Conservation (phyloP, 2,797 vertebrate genomes). For the Pachyuromys duprasi region DNA sequence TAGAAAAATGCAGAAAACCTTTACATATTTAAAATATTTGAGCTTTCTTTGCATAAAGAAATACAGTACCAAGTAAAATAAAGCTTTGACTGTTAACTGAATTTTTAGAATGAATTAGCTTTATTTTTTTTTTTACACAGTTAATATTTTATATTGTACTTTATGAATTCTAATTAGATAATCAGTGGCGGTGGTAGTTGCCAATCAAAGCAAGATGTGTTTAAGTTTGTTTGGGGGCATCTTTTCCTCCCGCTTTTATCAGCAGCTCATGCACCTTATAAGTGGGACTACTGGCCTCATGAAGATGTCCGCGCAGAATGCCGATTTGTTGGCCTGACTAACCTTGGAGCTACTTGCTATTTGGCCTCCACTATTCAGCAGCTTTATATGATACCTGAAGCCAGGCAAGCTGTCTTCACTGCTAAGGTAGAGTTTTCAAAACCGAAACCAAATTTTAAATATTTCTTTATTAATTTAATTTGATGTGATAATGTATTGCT, state of each 20-base stretch:
- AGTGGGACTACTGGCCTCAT: slow-evolving; percentile 99
- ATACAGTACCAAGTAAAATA: slow-evolving; percentile 52
- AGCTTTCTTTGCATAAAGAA: background rate
- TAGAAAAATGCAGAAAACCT: background rate
- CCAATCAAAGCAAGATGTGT: slow-evolving; percentile 50
- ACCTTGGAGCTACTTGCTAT: slow-evolving; percentile 98
- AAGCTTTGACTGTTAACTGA: slow-evolving; percentile 19
- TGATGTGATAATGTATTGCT: slow-evolving; percentile 20
- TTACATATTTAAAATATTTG: slow-evolving; percentile 25
- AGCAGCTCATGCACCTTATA: slow-evolving; percentile 98
- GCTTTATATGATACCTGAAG: slow-evolving; percentile 99
- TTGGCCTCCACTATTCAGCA: slow-evolving; percentile 99
- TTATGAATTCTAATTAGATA: background rate
- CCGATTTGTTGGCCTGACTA: slow-evolving; percentile 97
- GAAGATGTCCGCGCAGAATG: slow-evolving; percentile 98
- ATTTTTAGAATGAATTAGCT: slow-evolving; percentile 38
- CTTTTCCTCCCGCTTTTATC: slow-evolving; percentile 51
- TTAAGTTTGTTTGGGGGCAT: slow-evolving; percentile 64
- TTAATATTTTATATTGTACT: background rate
- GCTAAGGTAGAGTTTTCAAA: slow-evolving; percentile 91
- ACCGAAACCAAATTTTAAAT: background rate
- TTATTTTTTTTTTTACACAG: slow-evolving; percentile 26
- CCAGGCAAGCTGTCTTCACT: slow-evolving; percentile 98
- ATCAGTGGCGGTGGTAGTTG: background rate
- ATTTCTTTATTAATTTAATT: background rate